Conservation (phyloP, 2,113 vertebrate genomes). For the Columba janthina region DNA sequence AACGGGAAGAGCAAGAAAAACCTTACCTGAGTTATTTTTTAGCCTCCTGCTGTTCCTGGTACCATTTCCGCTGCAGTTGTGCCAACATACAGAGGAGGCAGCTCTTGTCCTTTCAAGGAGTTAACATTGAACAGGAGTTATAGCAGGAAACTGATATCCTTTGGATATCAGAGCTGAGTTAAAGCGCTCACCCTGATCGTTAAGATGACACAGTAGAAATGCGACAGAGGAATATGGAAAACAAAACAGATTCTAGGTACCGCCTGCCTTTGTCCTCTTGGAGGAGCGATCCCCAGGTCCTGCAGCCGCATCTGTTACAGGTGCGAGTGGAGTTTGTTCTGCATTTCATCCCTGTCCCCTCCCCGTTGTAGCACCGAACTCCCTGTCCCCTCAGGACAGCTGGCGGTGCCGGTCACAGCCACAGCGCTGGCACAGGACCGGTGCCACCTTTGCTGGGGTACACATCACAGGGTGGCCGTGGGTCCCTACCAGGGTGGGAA, state of each 20-base stretch:
- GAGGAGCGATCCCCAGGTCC: fast-evolving
- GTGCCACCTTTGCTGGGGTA: neutral
- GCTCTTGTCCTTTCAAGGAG: fast-evolving
- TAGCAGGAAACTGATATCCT: neutral
- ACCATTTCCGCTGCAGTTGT: fast-evolving
- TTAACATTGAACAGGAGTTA: fast-evolving
- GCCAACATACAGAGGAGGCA: too few species aligned
- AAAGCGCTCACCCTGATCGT: fast-evolving
- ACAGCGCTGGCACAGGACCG: neutral
- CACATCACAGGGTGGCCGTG: fast-evolving
- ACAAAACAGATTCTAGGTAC: neutral
- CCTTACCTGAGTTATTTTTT: fast-evolving
- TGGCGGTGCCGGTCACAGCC: neutral
- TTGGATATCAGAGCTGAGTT: neutral
- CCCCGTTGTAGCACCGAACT: neutral
- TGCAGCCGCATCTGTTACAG: fast-evolving
- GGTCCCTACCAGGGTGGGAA: neutral
- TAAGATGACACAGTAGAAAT: too few species aligned
- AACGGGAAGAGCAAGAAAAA: neutral
- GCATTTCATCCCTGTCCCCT: neutral
- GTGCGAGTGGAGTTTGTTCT: neutral
- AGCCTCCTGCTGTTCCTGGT: neutral
- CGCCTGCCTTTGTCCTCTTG: fast-evolving
- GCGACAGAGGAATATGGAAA: neutral
- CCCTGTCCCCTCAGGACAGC: too few species aligned